Percentiles rank a stretch among this genome's conserved stretches.
These are phyloP conservation scores for Epinephelus cyanopodus DNA, from an alignment of 2,113 vertebrate genomes.

Conservation along the genomic window DNA sequence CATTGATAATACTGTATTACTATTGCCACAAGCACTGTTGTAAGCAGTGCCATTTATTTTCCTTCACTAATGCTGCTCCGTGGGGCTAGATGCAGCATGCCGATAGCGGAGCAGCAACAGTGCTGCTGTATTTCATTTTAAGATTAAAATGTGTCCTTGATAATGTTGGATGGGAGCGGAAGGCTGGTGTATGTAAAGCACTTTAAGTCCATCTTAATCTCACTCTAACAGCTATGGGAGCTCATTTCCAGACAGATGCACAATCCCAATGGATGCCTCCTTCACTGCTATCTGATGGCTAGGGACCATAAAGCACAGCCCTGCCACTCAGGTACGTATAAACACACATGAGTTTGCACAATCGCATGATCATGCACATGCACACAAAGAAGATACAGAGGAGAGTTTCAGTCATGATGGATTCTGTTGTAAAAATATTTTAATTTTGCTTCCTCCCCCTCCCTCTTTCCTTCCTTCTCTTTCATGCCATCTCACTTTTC, in stretches of 20 bases:
- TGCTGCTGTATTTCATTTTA: slow-evolving; percentile 45
- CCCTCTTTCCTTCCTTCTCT: not conserved
- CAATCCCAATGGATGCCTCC: slow-evolving; percentile 35
- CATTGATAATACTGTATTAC: not conserved
- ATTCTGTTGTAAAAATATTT: slow-evolving; percentile 35
- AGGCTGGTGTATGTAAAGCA: slow-evolving; percentile 46
- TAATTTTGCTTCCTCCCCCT: slow-evolving; percentile 36
- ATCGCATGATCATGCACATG: slow-evolving; percentile 23
- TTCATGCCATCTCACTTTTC: slow-evolving; percentile 13
- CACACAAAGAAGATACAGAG: slow-evolving; percentile 28
- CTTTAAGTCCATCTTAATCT: slow-evolving; percentile 61
- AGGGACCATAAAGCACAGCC: slow-evolving; percentile 39
- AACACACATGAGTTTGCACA: slow-evolving; percentile 30
- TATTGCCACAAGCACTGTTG: slow-evolving; percentile 8
- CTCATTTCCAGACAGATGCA: slow-evolving; percentile 56
- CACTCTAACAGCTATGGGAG: slow-evolving; percentile 30
- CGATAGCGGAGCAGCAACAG: slow-evolving; percentile 44
- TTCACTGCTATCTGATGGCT: slow-evolving; percentile 40
- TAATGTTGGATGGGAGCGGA: slow-evolving; percentile 41
- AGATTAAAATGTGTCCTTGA: slow-evolving; percentile 62
- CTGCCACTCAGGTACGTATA: slow-evolving; percentile 35
- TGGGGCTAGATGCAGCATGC: slow-evolving; percentile 23
- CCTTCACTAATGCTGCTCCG: slow-evolving; percentile 5
- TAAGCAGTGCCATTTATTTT: slow-evolving; percentile 19
- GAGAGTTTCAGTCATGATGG: slow-evolving; percentile 24